Base-by-base conservation (phyloP, 2,888 invertebrate genomes). In the Diaphora mendica region DNA sequence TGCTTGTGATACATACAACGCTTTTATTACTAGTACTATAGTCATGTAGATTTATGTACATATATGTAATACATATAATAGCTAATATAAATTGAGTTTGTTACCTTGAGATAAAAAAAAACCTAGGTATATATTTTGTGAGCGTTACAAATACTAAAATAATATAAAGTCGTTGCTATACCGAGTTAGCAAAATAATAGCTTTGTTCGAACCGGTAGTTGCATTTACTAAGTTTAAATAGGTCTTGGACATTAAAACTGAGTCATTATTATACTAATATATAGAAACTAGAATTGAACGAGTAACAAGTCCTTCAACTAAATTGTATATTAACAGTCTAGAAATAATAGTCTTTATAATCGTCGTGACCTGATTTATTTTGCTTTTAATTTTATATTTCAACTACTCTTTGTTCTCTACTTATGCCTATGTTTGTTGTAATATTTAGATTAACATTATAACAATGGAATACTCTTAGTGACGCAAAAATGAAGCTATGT, bases 301-400 rank as follows among this genome's bases (percentile, higher is more conserved):
- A 48, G 66, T 62, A 44, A 70, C 42, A 20, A 48, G 62, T 66
- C 73, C 73, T 73, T 73, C 70, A 66, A 70, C 23, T 55, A 73
- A 73, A 73, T 70, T 70, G 66, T 35, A 20, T 35, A 48, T 15
- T n/a, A 15, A 39, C n/a, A 39, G 30, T 55, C 66, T 66, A 66
- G 65, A 70, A 70, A 73, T 70, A 65, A 26, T 33, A 33, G 44
- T 20, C 33, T 62, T 68, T 35, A 68, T 55, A n/a, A 42, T 15
- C 42, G 20, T 64, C 11, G 68, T 30, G 42, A 64, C n/a, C 64
- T 42, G 51, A 73, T 69, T 73, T 59, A 65, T 42, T 59, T 69
- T 39, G 30, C 23, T 15, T 39, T 30, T 68, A 65, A 55, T 69
- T 59, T 65, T 15, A 62, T 42, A 13, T 59, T 59, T 26, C 59